A percentile compares a stretch with the other conserved stretches of the same genome.
These are phyloP conservation scores for Suricata suricatta DNA, from an alignment of 2,113 vertebrate species.

Conservation along the genomic window DNA sequence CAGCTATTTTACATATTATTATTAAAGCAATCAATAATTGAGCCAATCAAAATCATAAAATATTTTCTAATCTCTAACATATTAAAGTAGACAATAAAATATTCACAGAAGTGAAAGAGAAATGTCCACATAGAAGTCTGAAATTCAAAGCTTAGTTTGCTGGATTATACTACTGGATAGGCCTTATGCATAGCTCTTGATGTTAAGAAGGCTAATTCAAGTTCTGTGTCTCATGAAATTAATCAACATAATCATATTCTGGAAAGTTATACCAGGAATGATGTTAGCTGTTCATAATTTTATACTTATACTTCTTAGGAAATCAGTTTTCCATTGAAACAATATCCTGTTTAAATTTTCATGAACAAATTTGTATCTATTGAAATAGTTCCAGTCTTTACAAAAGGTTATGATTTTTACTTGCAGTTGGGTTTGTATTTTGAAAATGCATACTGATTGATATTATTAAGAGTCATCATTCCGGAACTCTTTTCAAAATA, in stretches of 20 bases:
- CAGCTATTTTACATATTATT: background rate
- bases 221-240: slow-evolving; percentile 71
- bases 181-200: slow-evolving; percentile 70
- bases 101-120: slow-evolving; percentile 49
- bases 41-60: slow-evolving; percentile 13
- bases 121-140: slow-evolving; percentile 65
- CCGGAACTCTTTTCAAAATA: slow-evolving; percentile 72
- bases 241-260: slow-evolving; percentile 79
- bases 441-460: slow-evolving; percentile 78
- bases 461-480: slow-evolving; percentile 78
- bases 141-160: slow-evolving; percentile 75
- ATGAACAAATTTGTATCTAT: slow-evolving; percentile 81
- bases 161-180: slow-evolving; percentile 31
- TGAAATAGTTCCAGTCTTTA: slow-evolving; percentile 75
- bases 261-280: slow-evolving; percentile 77
- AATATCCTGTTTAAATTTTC: slow-evolving; percentile 78
- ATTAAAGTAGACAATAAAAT: slow-evolving; percentile 17
- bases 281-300: slow-evolving; percentile 76
- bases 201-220: slow-evolving; percentile 78
- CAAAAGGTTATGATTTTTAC: slow-evolving; percentile 72
- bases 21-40: background rate
- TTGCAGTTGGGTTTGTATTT: slow-evolving; percentile 78
- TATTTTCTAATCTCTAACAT: background rate
- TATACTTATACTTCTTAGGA: slow-evolving; percentile 54
- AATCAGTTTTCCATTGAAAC: slow-evolving; percentile 80